Evolutionary conservation across 1,140 invertebrate genomes (phyloP).

Genomic region (Andricus grossulariae): DNA sequence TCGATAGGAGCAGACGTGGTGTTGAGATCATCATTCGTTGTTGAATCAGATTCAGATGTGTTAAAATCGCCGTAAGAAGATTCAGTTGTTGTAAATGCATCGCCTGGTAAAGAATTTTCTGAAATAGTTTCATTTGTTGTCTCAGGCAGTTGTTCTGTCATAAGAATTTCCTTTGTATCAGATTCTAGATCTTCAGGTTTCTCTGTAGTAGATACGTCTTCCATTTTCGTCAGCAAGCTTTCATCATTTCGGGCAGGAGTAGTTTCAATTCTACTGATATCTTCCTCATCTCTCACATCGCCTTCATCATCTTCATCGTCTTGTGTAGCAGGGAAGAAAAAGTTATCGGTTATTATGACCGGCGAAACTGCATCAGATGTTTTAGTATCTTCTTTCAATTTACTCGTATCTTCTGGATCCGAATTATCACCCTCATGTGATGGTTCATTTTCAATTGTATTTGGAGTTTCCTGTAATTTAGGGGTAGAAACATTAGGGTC

Average conservation of each 20-base stretch:
- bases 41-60: conserved; percentile 6
- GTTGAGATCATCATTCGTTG: neutral
- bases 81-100: too few species aligned
- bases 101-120: conserved; percentile 44
- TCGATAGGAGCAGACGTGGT: neutral
- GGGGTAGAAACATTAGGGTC: conserved; percentile 51
- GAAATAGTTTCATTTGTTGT: neutral
- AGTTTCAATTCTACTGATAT: neutral
- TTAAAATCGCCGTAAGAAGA: too few species aligned
- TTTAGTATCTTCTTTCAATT: conserved; percentile 41
- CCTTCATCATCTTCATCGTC: conserved; percentile 52
- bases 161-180: neutral
- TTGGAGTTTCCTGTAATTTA: conserved; percentile 57
- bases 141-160: conserved; percentile 36
- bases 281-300: conserved; percentile 1
- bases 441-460: conserved; percentile 56
- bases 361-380: conserved; percentile 45
- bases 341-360: conserved; percentile 73
- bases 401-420: conserved; percentile 22
- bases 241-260: neutral
- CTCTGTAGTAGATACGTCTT: conserved; percentile 29
- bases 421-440: neutral
- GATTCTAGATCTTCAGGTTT: neutral
- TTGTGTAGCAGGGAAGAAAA: conserved; percentile 63
- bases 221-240: neutral